A percentile compares a stretch with the other conserved stretches of the same genome.
Conservation (phyloP, 2,888 invertebrate genomes). For the Parasteatoda lunata region DNA sequence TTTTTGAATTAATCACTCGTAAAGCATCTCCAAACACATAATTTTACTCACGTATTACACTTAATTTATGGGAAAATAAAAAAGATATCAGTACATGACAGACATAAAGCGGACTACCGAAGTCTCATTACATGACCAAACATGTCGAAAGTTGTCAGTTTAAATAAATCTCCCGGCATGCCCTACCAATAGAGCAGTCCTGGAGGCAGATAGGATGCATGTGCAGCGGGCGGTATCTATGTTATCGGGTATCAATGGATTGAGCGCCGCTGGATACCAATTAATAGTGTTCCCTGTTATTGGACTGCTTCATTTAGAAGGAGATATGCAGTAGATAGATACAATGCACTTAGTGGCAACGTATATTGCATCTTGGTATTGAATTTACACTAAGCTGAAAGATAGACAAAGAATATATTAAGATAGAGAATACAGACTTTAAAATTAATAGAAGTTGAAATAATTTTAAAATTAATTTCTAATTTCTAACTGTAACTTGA, state of each 20-base stretch:
- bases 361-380: neutral
- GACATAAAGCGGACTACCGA: neutral
- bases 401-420: no score
- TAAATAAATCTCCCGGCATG: neutral
- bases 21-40: no score
- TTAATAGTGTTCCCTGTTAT: conserved; percentile 54
- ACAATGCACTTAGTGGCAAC: neutral
- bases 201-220: conserved; percentile 24
- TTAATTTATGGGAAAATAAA: no score
- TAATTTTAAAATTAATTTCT: no score
- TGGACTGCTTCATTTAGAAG: conserved; percentile 36
- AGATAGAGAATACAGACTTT: no score
- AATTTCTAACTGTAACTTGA: no score
- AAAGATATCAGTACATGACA: no score
- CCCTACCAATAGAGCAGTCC: conserved; percentile 3
- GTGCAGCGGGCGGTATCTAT: conserved; percentile 37
- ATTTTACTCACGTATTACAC: no score
- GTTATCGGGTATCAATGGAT: conserved; percentile 60
- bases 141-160: neutral
- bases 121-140: neutral
- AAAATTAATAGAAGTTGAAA: no score
- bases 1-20: no score
- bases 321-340: conserved; percentile 22
- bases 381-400: neutral
- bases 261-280: conserved; percentile 58